Conservation (phyloP, 2,113 vertebrate genomes). For the Bufo bufo region DNA sequence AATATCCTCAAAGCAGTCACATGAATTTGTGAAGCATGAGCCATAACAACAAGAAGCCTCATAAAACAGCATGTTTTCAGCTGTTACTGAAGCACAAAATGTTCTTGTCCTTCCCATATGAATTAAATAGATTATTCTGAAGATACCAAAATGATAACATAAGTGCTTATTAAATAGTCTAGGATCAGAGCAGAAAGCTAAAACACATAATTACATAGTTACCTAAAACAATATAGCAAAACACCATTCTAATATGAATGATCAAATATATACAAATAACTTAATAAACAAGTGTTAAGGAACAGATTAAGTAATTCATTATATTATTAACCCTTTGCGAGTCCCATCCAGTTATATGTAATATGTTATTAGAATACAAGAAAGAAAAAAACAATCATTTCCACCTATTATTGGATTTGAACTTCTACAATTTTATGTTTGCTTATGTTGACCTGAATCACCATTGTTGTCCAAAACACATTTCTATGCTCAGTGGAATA, state of each 20-base stretch:
- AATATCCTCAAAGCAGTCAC: slow-evolving; percentile 6
- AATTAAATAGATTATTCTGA: slow-evolving; percentile 22
- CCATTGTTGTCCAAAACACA: background rate
- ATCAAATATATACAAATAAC: background rate
- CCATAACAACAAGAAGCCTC: slow-evolving; percentile 25
- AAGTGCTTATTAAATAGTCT: background rate
- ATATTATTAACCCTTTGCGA: background rate
- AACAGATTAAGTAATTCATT: background rate
- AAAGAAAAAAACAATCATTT: background rate
- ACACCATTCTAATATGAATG: background rate
- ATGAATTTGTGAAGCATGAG: slow-evolving; percentile 30
- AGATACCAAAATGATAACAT: slow-evolving; percentile 16
- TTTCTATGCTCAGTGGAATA: background rate
- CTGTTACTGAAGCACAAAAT: slow-evolving; percentile 27
- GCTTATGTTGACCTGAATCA: background rate
- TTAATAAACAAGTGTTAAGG: background rate
- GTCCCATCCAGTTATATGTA: background rate
- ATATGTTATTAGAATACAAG: background rate
- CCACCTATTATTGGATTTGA: no score
- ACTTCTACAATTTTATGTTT: no score
- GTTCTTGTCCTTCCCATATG: background rate
- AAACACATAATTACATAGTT: background rate
- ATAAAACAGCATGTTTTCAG: slow-evolving; percentile 21
- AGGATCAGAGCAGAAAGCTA: background rate
- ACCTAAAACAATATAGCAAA: slow-evolving; percentile 3